These are phyloP conservation scores for Frieseomelitta varia DNA, from an alignment of 1,140 invertebrate species.

Conservation along the genomic window DNA sequence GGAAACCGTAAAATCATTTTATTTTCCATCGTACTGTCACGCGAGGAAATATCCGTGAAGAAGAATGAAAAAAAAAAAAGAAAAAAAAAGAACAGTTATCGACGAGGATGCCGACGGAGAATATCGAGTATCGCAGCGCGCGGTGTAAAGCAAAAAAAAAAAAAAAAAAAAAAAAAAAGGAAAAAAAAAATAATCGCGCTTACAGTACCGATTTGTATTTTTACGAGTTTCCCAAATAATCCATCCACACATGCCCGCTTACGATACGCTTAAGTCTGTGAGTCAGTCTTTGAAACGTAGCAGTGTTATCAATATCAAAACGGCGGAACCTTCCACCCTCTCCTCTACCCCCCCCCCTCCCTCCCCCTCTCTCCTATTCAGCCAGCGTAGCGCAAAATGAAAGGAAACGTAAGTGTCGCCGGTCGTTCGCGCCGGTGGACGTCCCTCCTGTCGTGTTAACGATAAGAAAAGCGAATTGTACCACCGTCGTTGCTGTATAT, in stretches of 20 bases:
- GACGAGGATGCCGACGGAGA: neutral
- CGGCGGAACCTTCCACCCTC: neutral
- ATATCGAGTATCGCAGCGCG: neutral
- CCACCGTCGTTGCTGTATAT: constrained; percentile 30
- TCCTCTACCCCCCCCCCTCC: too few species aligned
- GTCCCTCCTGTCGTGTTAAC: constrained; percentile 3
- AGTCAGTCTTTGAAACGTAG: neutral
- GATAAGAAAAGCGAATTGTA: constrained; percentile 45
- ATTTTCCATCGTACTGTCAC: neutral
- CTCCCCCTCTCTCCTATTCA: too few species aligned
- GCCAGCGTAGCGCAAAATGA: neutral
- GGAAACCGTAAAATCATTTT: neutral
- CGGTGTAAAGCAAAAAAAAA: neutral
- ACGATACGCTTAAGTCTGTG: constrained; percentile 6
- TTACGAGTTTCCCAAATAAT: neutral
- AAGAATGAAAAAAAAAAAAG: too few species aligned
- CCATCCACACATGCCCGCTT: constrained; percentile 21
- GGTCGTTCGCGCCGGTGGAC: neutral
- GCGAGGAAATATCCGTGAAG: neutral
- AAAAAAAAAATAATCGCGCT: neutral
- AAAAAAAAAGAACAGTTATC: neutral
- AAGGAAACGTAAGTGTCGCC: neutral
- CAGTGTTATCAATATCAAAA: constrained; percentile 2
- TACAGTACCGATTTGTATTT: constrained; percentile 13
- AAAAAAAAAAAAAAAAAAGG: too few species aligned